phyloP scores from a whole-genome alignment of 2,888 invertebrate species.

The Venustoraphidia nigricollis region DNA sequence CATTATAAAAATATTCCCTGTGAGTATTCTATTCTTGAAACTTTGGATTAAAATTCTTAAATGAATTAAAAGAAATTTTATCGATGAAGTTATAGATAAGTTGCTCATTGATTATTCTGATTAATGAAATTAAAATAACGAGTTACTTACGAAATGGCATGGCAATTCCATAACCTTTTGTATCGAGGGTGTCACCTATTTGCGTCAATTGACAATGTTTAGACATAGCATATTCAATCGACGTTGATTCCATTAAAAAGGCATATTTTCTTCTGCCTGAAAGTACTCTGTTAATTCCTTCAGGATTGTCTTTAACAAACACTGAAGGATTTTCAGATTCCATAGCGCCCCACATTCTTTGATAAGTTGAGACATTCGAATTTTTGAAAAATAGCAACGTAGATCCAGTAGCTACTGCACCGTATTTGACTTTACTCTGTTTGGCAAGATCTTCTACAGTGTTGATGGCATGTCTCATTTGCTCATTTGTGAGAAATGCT shows the following conservation, averaged over 20 bases:
- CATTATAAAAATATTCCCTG: too few species aligned
- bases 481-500: constrained; percentile 80
- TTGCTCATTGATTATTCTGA: too few species aligned
- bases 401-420: constrained; percentile 74
- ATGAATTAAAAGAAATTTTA: too few species aligned
- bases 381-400: constrained; percentile 83
- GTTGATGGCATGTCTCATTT: constrained; percentile 79
- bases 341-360: constrained; percentile 90
- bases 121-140: too few species aligned
- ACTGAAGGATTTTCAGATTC: constrained; percentile 68
- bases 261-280: constrained; percentile 73
- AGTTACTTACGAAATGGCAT: constrained; percentile 66
- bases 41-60: too few species aligned
- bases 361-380: constrained; percentile 78
- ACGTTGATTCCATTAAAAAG: constrained; percentile 91
- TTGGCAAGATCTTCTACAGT: constrained; percentile 83
- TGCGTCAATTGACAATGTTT: constrained; percentile 72
- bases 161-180: constrained; percentile 88
- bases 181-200: constrained; percentile 68
- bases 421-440: constrained; percentile 94
- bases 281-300: constrained; percentile 73
- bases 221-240: constrained; percentile 82
- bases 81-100: too few species aligned
- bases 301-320: constrained; percentile 66
- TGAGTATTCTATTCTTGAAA: too few species aligned